Evolutionary conservation across 30 jellyfish, hydroid and myxozoan genomes (phyloP).

Genomic region (Aurelia aurita): DNA sequence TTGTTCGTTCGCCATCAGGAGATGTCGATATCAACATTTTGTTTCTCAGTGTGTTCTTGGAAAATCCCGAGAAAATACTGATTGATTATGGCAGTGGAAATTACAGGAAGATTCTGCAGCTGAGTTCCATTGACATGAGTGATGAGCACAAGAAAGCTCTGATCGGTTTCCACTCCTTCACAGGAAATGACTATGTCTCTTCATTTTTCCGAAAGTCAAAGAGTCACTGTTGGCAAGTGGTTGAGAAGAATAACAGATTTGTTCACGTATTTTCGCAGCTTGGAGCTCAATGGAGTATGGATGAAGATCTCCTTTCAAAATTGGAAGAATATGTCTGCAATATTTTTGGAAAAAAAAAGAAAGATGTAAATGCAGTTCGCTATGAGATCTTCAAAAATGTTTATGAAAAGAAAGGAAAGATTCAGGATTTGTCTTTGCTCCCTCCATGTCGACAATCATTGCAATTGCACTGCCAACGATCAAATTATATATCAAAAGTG

Average conservation of each 20-base stretch:
- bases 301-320: too few relatives aligned
- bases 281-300: too few relatives aligned
- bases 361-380: constrained; percentile 44
- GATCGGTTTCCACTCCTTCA: constrained; percentile 72
- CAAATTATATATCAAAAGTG: constrained; percentile 28
- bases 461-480: constrained; percentile 30
- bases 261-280: too few relatives aligned
- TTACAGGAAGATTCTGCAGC: too few relatives aligned
- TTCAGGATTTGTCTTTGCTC: constrained; percentile 27
- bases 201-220: constrained; percentile 43
- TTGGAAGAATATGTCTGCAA: too few relatives aligned
- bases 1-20: constrained; percentile 61
- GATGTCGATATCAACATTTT: constrained; percentile 29
- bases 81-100: constrained; percentile 13
- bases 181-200: constrained; percentile 37
- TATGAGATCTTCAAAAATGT: constrained; percentile 2
- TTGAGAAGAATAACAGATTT: neutral
- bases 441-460: constrained; percentile 21
- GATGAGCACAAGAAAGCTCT: constrained; percentile 23
- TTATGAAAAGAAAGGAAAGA: constrained; percentile 23
- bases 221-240: constrained; percentile 3
- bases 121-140: neutral
- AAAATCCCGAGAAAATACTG: constrained; percentile 11
- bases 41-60: neutral
- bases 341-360: neutral